These are phyloP conservation scores for Microcaecilia unicolor DNA, from an alignment of 2,797 vertebrate species.

Conservation along the genomic window DNA sequence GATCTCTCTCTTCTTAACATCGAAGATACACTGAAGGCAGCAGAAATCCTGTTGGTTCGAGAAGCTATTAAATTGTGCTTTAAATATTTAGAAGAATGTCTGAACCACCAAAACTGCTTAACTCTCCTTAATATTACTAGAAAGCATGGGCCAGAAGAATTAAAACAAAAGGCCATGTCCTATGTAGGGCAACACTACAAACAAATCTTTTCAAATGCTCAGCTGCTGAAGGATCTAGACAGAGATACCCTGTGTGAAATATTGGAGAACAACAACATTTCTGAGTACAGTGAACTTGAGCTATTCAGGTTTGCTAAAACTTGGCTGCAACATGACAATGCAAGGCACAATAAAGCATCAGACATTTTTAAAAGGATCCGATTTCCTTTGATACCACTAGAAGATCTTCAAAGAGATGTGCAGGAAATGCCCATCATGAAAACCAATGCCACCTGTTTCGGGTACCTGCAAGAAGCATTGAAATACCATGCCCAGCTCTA, in stretches of 20 bases:
- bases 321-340: slow-evolving; percentile 19
- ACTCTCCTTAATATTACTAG: slow-evolving; percentile 18
- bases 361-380: slow-evolving; percentile 15
- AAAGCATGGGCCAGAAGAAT: slow-evolving; percentile 3
- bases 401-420: slow-evolving; percentile 12
- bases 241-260: slow-evolving; percentile 20
- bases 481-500: slow-evolving; percentile 26
- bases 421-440: slow-evolving; percentile 18
- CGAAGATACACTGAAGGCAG: slow-evolving; percentile 32
- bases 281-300: slow-evolving; percentile 20
- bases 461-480: slow-evolving; percentile 30
- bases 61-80: slow-evolving; percentile 38
- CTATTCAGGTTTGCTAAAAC: slow-evolving; percentile 5
- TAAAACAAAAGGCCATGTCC: slow-evolving; percentile 15
- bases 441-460: slow-evolving; percentile 16
- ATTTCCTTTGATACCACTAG: slow-evolving; percentile 32
- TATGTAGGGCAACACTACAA: neutral
- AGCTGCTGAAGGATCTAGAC: slow-evolving; percentile 16
- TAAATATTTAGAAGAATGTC: slow-evolving; percentile 23
- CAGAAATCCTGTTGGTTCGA: slow-evolving; percentile 30
- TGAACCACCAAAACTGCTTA: slow-evolving; percentile 23
- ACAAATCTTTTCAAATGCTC: slow-evolving; percentile 14
- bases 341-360: neutral
- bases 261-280: neutral
- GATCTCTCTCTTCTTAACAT: slow-evolving; percentile 24